Base-by-base conservation (phyloP, 2,113 vertebrate species). In the Sardina pilchardus region DNA sequence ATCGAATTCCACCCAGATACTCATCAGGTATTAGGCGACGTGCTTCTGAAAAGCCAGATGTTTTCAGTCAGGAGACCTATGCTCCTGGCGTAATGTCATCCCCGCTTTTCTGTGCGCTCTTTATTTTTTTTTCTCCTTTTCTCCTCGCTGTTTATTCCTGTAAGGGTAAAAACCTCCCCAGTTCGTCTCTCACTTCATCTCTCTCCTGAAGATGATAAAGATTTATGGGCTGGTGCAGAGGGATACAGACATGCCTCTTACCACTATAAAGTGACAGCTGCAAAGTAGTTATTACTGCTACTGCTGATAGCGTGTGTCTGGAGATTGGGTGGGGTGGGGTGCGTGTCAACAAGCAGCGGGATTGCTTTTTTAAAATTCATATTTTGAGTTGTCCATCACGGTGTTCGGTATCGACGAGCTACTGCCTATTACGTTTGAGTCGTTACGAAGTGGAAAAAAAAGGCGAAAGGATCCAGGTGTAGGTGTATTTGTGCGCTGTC, bases 21-120 rank as follows among this genome's bases (percentile, higher is more conserved):
- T 75, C 14, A 75, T 75, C 67, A 75, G 67, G 30, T 36, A 75
- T 75, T 36, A 75, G 67, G 30, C 36, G 10, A 75, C 14, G 30
- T 36, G 30, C 67, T 34, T 36, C 67, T 75, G 67, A 75, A 75
- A 75, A 34, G 67, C 10, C 67, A 75, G 67, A 75, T 75, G 67
- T 75, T 75, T 75, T 4, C 67, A 36, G 26, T 75, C 67, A 75
- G 30, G 30, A 53, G 14, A 30, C 26, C 63, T 30, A 26, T 36
- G 67, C 10, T 75, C 26, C 30, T 34, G 67, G 67, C 67, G 21
- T 16, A 36, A 34, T 36, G 2, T 75, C 67, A 34, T 36, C 30
- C 2, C 30, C 17, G 12, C 67, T 16, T 36, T 75, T 36, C 3
- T 75, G 16, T 75, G 17, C 3, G 3, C 12, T 34, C 30, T 36